phyloP scores from a whole-genome alignment of 2,888 invertebrate species.

The Ichneumoninae sp. region DNA sequence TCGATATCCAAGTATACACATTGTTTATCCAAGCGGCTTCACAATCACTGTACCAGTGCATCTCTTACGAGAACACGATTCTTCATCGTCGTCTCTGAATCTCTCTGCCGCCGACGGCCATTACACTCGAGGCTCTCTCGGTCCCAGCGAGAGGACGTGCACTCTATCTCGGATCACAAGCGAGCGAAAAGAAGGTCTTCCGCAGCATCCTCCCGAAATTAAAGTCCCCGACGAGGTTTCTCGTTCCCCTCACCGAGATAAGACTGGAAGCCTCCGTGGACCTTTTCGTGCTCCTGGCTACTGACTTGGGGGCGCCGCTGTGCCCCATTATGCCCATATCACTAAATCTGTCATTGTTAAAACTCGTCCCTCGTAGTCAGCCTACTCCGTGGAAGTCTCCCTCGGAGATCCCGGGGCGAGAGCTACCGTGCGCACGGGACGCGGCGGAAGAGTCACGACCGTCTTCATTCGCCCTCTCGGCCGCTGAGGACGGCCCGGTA shows the following conservation, averaged over 20 bases:
- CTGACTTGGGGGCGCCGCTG: constrained; percentile 50
- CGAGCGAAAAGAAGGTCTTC: constrained; percentile 42
- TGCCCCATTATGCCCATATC: constrained; percentile 71
- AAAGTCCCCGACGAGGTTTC: constrained; percentile 42
- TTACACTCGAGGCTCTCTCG: constrained; percentile 46
- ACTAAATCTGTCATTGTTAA: constrained; percentile 74
- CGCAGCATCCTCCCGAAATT: constrained; percentile 47
- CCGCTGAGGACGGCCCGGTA: constrained; percentile 10
- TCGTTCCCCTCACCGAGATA: constrained; percentile 32
- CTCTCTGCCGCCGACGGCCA: constrained; percentile 57
- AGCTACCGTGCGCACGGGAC: constrained; percentile 65
- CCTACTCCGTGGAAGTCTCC: constrained; percentile 53
- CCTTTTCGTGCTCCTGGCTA: constrained; percentile 55
- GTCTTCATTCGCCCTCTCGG: constrained; percentile 40
- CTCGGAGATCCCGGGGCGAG: constrained; percentile 44
- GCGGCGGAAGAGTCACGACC: constrained; percentile 41
- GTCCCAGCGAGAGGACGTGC: constrained; percentile 16
- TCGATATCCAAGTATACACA: constrained; percentile 41
- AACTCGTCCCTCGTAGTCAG: constrained; percentile 67
- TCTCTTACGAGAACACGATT: constrained; percentile 47
- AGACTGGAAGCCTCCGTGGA: constrained; percentile 33
- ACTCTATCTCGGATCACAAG: constrained; percentile 43
- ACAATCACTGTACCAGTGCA: constrained; percentile 20
- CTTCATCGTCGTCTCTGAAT: constrained; percentile 34
- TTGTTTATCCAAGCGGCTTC: constrained; percentile 50